A percentile compares a stretch with the other conserved stretches of the same genome.
Evolutionary conservation across 2,888 invertebrate genomes (phyloP).

Genomic region (Drosophila mimica): DNA sequence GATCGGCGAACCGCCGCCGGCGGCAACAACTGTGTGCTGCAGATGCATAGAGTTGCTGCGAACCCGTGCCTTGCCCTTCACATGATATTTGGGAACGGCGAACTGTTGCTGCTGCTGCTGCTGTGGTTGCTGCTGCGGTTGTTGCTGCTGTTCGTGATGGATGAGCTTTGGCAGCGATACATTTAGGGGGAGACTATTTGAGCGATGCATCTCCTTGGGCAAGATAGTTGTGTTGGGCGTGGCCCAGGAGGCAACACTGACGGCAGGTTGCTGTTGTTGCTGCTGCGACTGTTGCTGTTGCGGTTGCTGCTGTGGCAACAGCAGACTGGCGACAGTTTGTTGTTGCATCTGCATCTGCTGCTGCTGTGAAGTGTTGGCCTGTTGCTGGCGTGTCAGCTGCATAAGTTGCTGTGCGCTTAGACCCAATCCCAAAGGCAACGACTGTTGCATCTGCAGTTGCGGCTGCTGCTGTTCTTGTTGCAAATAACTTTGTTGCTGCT

Average conservation of each 20-base stretch:
- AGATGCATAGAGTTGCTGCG: constrained; percentile 85
- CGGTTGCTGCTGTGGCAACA: constrained; percentile 55
- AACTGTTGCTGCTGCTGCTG: constrained; percentile 66
- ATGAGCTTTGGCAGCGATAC: constrained; percentile 85
- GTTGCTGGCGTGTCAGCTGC: constrained; percentile 73
- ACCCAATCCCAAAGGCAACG: constrained; percentile 56
- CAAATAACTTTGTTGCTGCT: constrained; percentile 62
- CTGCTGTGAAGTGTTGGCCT: constrained; percentile 52
- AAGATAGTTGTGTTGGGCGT: constrained; percentile 62
- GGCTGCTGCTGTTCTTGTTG: constrained; percentile 68
- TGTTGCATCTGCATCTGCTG: constrained; percentile 67
- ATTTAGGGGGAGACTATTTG: constrained; percentile 88
- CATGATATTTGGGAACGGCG: constrained; percentile 83
- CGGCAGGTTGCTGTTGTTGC: constrained; percentile 56
- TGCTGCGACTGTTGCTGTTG: constrained; percentile 59
- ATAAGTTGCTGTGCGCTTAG: constrained; percentile 66
- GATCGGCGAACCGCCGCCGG: constrained; percentile 61
- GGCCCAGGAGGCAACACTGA: constrained; percentile 68
- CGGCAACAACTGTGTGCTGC: constrained; percentile 68
- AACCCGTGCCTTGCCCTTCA: constrained; percentile 80
- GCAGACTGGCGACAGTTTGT: constrained; percentile 58
- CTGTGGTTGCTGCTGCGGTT: constrained; percentile 17
- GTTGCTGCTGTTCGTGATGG: constrained; percentile 68
- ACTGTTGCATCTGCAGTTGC: constrained; percentile 63
- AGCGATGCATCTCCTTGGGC: constrained; percentile 87